phyloP scores from a whole-genome alignment of 1,140 invertebrate species.

The Ridgeia piscesae region DNA sequence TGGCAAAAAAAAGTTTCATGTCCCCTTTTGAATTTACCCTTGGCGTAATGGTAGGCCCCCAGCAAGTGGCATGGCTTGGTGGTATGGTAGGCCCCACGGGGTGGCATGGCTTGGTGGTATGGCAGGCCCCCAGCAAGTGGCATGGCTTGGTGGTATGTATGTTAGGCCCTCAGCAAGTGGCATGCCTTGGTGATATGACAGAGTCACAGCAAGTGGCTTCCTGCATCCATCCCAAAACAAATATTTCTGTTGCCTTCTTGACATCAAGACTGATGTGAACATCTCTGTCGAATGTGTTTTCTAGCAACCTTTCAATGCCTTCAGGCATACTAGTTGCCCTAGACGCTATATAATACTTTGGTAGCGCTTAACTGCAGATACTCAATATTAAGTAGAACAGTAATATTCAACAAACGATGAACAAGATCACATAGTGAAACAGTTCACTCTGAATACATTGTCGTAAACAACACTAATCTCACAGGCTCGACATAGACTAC shows the following conservation, averaged over 20 bases:
- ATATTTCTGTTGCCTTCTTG: neutral
- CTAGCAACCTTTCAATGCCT: neutral
- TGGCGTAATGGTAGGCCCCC: too few relatives aligned
- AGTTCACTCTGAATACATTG: neutral
- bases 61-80: too few relatives aligned
- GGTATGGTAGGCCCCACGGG: too few relatives aligned
- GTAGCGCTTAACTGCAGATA: neutral
- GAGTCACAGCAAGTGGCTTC: neutral
- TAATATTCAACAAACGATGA: neutral
- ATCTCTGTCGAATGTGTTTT: neutral
- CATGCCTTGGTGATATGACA: neutral
- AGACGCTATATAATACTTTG: neutral
- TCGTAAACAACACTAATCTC: neutral
- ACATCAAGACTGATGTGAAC: neutral
- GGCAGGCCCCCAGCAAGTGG: too few relatives aligned
- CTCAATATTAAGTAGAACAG: slow-evolving; percentile 1
- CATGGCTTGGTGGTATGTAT: too few relatives aligned
- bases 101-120: too few relatives aligned
- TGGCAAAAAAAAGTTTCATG: too few relatives aligned
- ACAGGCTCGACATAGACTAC: neutral
- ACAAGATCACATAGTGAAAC: neutral
- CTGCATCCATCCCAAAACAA: neutral
- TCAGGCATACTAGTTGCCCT: neutral
- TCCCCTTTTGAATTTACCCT: too few relatives aligned
- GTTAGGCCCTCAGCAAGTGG: too few relatives aligned